Conservation (phyloP, 1,140 invertebrate genomes). For the Drosophila truncata region DNA sequence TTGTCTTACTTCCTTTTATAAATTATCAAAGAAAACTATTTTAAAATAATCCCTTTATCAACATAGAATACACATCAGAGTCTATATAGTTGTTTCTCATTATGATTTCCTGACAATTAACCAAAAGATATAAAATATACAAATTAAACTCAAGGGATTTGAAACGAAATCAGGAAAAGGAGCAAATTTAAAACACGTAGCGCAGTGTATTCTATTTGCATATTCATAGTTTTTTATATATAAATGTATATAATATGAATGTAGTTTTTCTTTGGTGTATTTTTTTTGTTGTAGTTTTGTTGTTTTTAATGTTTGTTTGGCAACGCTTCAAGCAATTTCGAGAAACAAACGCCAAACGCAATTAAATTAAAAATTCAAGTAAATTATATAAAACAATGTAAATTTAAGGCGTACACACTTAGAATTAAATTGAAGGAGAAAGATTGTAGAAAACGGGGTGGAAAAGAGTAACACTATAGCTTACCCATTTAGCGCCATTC, state of each 20-base stretch:
- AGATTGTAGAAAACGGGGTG: conserved; percentile 29
- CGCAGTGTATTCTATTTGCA: conserved; percentile 3
- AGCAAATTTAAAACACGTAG: conserved; percentile 2
- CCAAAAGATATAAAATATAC: background rate
- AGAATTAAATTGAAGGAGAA: conserved; percentile 40
- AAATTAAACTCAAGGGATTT: background rate
- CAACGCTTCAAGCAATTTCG: conserved; percentile 61
- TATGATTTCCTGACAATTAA: background rate
- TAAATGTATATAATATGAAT: background rate
- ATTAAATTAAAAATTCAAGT: conserved; percentile 37
- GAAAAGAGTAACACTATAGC: conserved; percentile 46
- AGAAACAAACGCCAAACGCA: conserved; percentile 48
- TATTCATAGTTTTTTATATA: background rate
- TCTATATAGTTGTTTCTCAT: background rate
- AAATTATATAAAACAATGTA: conserved; percentile 53
- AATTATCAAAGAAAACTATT: background rate
- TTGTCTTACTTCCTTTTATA: too few relatives aligned
- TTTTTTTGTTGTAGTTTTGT: conserved; percentile 23
- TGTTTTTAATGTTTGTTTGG: conserved; percentile 42
- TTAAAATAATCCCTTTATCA: background rate
- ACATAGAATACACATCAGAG: too few relatives aligned
- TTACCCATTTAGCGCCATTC: conserved; percentile 28
- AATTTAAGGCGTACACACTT: conserved; percentile 44
- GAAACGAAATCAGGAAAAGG: background rate
- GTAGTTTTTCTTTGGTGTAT: conserved; percentile 16